Evolutionary conservation across 2,797 vertebrate genomes (phyloP).

Genomic region (Sebastes itinus): DNA sequence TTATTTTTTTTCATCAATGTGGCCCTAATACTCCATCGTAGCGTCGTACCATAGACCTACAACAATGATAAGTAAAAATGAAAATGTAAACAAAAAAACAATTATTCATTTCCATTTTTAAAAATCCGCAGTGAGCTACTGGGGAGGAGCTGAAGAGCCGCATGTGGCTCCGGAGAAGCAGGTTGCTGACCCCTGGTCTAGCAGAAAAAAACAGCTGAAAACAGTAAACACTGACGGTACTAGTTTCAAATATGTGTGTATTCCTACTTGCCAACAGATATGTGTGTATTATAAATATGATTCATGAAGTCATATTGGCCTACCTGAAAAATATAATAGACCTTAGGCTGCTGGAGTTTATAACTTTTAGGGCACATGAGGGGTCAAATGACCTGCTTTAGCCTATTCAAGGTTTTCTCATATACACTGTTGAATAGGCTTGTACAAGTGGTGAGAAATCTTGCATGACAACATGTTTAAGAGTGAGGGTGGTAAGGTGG

Average conservation of each 20-base stretch:
- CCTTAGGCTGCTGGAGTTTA: too few relatives aligned
- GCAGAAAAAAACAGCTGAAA: background rate
- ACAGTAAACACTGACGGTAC: background rate
- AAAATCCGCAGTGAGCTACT: accelerated
- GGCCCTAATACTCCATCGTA: too few relatives aligned
- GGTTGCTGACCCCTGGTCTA: too few relatives aligned
- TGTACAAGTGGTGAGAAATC: conserved; percentile 1
- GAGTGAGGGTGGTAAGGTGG: conserved; percentile 63
- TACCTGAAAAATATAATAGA: background rate
- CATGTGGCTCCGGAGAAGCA: too few relatives aligned
- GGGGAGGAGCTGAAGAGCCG: too few relatives aligned
- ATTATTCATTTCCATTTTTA: too few relatives aligned
- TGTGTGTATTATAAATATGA: background rate
- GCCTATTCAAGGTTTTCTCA: background rate
- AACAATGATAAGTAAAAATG: too few relatives aligned
- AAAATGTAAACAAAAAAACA: too few relatives aligned
- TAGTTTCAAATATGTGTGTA: background rate
- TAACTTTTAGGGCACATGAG: background rate
- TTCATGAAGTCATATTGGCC: background rate
- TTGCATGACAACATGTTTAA: conserved; percentile 35
- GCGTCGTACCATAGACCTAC: too few relatives aligned
- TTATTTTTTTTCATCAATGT: too few relatives aligned
- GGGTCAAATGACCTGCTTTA: background rate
- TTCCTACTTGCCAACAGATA: background rate
- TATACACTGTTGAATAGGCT: background rate